Base-by-base conservation (phyloP, 2,113 vertebrate species). In the Forbesichthys agassizii region DNA sequence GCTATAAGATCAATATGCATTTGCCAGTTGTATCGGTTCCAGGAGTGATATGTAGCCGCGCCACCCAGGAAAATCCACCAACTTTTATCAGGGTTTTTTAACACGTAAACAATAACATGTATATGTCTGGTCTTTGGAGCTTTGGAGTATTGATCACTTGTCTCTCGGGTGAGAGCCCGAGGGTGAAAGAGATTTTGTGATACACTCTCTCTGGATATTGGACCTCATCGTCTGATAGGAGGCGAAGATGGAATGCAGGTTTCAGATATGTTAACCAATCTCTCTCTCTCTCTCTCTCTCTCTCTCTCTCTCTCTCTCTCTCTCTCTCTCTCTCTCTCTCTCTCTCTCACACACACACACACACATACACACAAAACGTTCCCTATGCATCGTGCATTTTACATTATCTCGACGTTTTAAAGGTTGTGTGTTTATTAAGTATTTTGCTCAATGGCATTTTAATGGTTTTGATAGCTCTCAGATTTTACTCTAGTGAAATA, bases 1-100 rank as follows among this genome's bases (percentile, higher is more conserved):
- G 71, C 70, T 36, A 27, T 27, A 49, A 56, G 68, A 84, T 88
- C 86, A 87, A 85, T 88, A 84, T 84, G 77, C 75, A 83, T 84
- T 83, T 88, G 84, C 85, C 85, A 86, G 68, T 82, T 88, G 83
- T 78, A 70, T 77, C 78, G 52, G 69, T 66, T 87, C 84, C 83
- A 84, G 75, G 75, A 75, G 76, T 81, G 74, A 78, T 79, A 79
- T n/a, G n/a, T 86, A 86, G 76, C 49, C 49, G 71, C 62, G 78
- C 71, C 71, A 82, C 78, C 36, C 54, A 58, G 76, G 75, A 78
- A 74, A 72, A 74, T 77, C 75, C 61, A 67, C 14, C 68, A 66
- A 77, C 80, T 83, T 84, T 80, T 64, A 80, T 81, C 53, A 67
- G 63, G 61, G 61, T 78, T 82, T 80, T 79, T 82, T 80, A 77